Evolutionary conservation across 2,113 vertebrate species (phyloP).

Genomic region (Spheniscus mendiculus): DNA sequence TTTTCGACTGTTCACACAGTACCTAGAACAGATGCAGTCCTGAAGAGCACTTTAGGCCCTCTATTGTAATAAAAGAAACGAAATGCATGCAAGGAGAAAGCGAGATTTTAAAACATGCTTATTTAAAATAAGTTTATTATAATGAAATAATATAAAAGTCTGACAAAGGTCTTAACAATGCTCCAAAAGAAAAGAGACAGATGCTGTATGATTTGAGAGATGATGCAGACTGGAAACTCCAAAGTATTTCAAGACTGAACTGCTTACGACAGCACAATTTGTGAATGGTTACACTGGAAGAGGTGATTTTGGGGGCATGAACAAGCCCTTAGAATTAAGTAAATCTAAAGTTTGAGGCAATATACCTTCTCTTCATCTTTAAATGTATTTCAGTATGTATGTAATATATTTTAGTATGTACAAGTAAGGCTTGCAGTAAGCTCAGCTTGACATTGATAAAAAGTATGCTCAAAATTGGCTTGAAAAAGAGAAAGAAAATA

Average conservation of each 20-base stretch:
- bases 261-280: not conserved
- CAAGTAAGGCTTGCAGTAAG: not conserved
- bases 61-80: not conserved
- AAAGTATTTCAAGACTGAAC: not conserved
- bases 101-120: conserved; percentile 35
- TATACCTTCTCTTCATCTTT: conserved; percentile 4
- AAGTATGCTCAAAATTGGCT: conserved; percentile 3
- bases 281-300: not conserved
- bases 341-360: conserved; percentile 15
- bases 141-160: conserved; percentile 75
- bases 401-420: not conserved
- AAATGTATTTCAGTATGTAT: not conserved
- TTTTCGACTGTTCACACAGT: not conserved
- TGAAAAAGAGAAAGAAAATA: not conserved
- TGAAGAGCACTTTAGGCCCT: not conserved
- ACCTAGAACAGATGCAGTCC: conserved; percentile 3
- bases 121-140: conserved; percentile 81
- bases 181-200: conserved; percentile 32
- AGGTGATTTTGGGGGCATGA: not conserved
- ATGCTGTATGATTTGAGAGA: conserved; percentile 26
- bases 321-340: conserved; percentile 27
- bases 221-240: not conserved
- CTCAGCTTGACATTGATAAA: not conserved
- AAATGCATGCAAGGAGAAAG: conserved; percentile 33
- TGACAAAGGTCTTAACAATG: conserved; percentile 67